Conservation (phyloP, 2,888 invertebrate species). For the Nemoura dubitans region DNA sequence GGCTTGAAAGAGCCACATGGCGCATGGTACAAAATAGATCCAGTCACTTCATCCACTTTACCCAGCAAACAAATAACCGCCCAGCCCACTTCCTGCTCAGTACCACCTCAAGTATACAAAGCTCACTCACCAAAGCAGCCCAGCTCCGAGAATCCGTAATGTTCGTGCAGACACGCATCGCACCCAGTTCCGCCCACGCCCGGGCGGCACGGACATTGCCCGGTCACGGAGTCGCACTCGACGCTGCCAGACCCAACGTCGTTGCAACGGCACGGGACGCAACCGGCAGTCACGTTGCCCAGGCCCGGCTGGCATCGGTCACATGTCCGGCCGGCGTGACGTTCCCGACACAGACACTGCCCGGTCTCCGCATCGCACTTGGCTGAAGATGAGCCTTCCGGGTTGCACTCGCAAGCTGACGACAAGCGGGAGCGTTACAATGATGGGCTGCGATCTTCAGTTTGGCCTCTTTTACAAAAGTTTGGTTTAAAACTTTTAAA, state of each 20-base stretch:
- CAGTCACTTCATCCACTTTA: not conserved
- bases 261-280: slow-evolving; percentile 83
- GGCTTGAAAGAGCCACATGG: too few relatives aligned
- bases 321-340: slow-evolving; percentile 78
- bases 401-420: slow-evolving; percentile 79
- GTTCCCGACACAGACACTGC: slow-evolving; percentile 77
- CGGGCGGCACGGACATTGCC: slow-evolving; percentile 79
- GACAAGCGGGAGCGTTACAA: too few relatives aligned
- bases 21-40: not conserved
- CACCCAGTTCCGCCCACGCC: slow-evolving; percentile 84
- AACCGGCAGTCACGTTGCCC: slow-evolving; percentile 81
- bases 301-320: slow-evolving; percentile 73
- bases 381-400: slow-evolving; percentile 73
- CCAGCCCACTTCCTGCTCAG: too few relatives aligned
- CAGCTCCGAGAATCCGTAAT: slow-evolving; percentile 72
- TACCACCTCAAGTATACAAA: not conserved
- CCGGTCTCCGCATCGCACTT: slow-evolving; percentile 78
- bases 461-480: too few relatives aligned
- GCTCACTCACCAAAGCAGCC: slow-evolving; percentile 76
- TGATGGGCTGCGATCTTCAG: too few relatives aligned
- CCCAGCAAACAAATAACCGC: not conserved
- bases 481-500: too few relatives aligned
- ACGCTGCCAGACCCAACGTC: slow-evolving; percentile 70
- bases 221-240: slow-evolving; percentile 79
- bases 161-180: slow-evolving; percentile 74